Conservation (phyloP, 2,797 vertebrate species). For the Cryptoprocta ferox region DNA sequence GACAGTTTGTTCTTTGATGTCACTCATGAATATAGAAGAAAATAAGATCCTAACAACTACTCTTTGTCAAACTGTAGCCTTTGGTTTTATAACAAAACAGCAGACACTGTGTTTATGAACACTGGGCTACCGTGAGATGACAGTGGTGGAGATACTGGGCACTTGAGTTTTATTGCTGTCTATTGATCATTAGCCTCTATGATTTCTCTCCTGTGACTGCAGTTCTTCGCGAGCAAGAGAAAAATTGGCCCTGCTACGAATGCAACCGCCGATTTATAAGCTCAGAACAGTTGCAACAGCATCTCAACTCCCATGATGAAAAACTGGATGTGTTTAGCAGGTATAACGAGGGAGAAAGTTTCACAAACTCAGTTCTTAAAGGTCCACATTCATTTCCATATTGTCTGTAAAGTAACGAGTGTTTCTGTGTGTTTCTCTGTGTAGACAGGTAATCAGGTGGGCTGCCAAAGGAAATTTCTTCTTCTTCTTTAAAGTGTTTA, state of each 20-base stretch:
- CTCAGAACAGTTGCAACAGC: slow-evolving; percentile 97
- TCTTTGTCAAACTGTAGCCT: slow-evolving; percentile 33
- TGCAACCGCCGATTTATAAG: slow-evolving; percentile 97
- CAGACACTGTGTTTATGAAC: not conserved
- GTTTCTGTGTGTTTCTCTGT: not conserved
- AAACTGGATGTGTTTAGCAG: slow-evolving; percentile 95
- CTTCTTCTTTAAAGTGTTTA: no score
- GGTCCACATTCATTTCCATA: not conserved
- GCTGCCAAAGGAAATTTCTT: not conserved
- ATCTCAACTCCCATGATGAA: slow-evolving; percentile 98
- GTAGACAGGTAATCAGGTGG: not conserved
- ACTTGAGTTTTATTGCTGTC: slow-evolving; percentile 21
- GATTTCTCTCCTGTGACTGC: slow-evolving; percentile 67
- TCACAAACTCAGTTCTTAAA: not conserved
- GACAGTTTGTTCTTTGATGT: slow-evolving; percentile 34
- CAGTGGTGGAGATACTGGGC: not conserved
- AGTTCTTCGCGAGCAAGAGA: slow-evolving; percentile 98
- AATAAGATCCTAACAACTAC: not conserved
- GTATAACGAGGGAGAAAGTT: slow-evolving; percentile 81
- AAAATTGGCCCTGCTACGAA: slow-evolving; percentile 99
- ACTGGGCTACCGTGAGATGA: not conserved
- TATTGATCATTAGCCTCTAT: slow-evolving; percentile 34
- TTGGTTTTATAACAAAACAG: slow-evolving; percentile 44
- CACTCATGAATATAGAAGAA: not conserved
- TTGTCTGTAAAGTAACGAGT: not conserved